These are phyloP conservation scores for Oceanodroma tethys DNA, from an alignment of 2,113 vertebrate genomes.

Conservation along the genomic window DNA sequence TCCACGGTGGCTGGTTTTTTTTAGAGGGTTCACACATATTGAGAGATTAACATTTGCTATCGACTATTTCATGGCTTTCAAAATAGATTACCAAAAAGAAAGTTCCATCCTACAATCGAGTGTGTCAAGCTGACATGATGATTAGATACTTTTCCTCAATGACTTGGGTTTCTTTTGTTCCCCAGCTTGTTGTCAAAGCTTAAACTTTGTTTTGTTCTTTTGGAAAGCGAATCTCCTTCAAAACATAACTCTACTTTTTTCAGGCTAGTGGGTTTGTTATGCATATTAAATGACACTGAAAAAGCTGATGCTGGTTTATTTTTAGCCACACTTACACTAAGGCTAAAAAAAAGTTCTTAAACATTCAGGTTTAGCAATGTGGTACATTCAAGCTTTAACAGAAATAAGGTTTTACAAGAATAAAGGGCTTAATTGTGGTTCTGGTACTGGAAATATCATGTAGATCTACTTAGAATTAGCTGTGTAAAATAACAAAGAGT, in stretches of 20 bases:
- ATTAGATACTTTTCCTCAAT: constrained; percentile 38
- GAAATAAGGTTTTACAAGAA: not conserved
- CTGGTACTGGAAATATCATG: not conserved
- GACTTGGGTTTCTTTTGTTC: constrained; percentile 33
- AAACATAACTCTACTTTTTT: not conserved
- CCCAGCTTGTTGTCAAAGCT: constrained; percentile 23
- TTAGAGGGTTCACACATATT: constrained; percentile 42
- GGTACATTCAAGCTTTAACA: not conserved
- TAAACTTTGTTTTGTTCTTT: constrained; percentile 13
- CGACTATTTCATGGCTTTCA: constrained; percentile 51
- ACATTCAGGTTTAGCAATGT: not conserved
- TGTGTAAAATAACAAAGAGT: not conserved
- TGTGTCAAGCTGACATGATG: constrained; percentile 41
- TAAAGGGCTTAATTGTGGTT: not conserved
- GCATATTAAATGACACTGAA: not conserved
- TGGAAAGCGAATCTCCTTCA: not conserved
- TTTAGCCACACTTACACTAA: not conserved
- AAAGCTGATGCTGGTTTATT: not conserved
- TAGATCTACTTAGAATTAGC: constrained; percentile 25
- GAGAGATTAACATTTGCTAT: constrained; percentile 63
- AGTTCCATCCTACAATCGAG: not conserved
- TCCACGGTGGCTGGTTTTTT: not conserved
- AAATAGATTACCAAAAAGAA: constrained; percentile 25
- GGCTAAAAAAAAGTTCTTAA: not conserved
- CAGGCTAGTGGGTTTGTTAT: not conserved